These are phyloP conservation scores for Crax fasciolata DNA, from an alignment of 2,797 vertebrate species.

Conservation along the genomic window DNA sequence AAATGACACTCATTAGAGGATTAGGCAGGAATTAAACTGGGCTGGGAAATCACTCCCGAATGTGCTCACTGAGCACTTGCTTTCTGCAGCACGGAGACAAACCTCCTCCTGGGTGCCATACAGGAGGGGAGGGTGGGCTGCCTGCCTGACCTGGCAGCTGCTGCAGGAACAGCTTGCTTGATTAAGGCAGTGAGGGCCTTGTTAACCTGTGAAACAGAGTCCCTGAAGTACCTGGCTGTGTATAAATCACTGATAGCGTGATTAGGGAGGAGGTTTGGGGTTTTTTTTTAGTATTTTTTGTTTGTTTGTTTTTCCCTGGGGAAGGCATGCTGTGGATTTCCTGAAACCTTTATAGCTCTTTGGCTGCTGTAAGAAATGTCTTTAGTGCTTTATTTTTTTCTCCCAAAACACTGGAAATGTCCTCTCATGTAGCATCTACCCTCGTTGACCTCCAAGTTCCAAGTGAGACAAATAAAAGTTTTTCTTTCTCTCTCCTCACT, in stretches of 20 bases:
- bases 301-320: background rate
- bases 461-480: slow-evolving; percentile 3
- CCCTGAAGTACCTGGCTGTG: background rate
- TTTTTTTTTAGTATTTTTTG: background rate
- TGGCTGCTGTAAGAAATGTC: background rate
- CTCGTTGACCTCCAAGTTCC: background rate
- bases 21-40: slow-evolving; percentile 43
- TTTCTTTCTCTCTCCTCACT: slow-evolving; percentile 41
- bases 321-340: background rate
- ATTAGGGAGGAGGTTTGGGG: background rate
- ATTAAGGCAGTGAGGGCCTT: slow-evolving; percentile 13
- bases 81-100: background rate
- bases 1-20: slow-evolving; percentile 33
- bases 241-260: slow-evolving; percentile 28
- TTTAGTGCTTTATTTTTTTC: background rate
- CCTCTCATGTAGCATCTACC: background rate
- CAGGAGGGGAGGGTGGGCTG: background rate
- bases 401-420: background rate
- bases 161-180: slow-evolving; percentile 20
- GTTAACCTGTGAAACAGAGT: slow-evolving; percentile 25
- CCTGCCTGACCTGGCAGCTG: background rate
- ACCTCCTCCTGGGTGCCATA: background rate
- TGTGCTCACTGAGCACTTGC: background rate
- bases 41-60: slow-evolving; percentile 39
- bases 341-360: background rate